Percentiles rank a stretch among this genome's conserved stretches.
These are phyloP conservation scores for Bathynomus jamesi DNA, from an alignment of 1,140 invertebrate genomes.

Conservation along the genomic window DNA sequence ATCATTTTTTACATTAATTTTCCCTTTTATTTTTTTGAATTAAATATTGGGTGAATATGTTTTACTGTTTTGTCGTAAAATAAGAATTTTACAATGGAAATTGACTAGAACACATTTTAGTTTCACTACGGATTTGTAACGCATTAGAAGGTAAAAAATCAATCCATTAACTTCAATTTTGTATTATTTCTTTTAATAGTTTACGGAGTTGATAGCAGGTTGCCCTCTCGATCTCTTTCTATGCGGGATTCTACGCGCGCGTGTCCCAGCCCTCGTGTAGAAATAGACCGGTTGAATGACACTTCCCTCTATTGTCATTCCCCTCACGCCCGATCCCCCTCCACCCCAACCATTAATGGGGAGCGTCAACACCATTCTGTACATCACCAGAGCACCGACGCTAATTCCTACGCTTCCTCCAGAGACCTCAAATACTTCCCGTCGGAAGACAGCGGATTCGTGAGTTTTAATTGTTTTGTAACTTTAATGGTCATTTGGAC, in stretches of 20 bases:
- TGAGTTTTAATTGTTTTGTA: too few species aligned
- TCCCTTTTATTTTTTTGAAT: too few species aligned
- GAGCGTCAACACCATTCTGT: conserved; percentile 43
- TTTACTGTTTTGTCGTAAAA: too few species aligned
- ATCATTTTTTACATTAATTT: too few species aligned
- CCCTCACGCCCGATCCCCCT: conserved; percentile 23
- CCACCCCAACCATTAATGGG: conserved; percentile 37
- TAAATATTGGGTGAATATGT: too few species aligned
- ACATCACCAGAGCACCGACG: conserved; percentile 42
- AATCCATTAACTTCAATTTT: too few species aligned
- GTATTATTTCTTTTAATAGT: too few species aligned
- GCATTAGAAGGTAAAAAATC: too few species aligned
- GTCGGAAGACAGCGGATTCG: conserved; percentile 39
- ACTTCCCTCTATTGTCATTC: conserved; percentile 27
- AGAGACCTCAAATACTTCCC: conserved; percentile 35
- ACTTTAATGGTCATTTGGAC: too few species aligned
- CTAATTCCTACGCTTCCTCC: conserved; percentile 15
- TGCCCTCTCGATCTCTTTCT: conserved; percentile 31
- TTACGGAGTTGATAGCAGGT: conserved; percentile 20
- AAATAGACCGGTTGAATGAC: conserved; percentile 21
- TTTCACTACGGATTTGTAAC: too few species aligned
- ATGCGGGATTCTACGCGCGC: conserved; percentile 41
- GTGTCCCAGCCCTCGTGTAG: conserved; percentile 42
- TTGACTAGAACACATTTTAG: too few species aligned
- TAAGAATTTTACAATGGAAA: too few species aligned